Conservation (phyloP, 1,140 invertebrate genomes). For the Tetramorium parvispinum region DNA sequence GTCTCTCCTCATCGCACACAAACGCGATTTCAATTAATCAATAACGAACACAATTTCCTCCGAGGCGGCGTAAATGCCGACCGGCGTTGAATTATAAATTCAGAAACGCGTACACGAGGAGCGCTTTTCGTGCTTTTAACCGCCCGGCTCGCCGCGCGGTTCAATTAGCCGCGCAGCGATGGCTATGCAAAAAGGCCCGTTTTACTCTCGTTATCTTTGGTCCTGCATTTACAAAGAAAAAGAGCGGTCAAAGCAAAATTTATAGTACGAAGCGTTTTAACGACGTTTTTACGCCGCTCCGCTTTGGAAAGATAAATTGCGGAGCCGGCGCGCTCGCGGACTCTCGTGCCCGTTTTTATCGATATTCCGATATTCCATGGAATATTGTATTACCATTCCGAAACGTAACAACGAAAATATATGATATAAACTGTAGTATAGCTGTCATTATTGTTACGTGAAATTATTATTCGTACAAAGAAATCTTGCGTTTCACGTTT, state of each 20-base stretch:
- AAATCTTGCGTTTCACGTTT: constrained; percentile 1
- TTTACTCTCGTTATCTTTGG: constrained; percentile 46
- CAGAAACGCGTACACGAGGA: neutral
- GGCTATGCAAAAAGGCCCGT: constrained; percentile 36
- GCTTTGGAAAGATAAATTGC: constrained; percentile 44
- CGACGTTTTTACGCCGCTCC: constrained; percentile 47
- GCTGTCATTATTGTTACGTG: neutral
- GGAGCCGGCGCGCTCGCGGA: constrained; percentile 22
- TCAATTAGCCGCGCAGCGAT: constrained; percentile 28
- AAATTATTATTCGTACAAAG: constrained; percentile 1
- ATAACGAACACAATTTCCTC: constrained; percentile 30
- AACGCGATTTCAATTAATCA: constrained; percentile 43
- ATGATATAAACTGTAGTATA: neutral
- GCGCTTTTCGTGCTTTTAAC: constrained; percentile 14
- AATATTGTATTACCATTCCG: constrained; percentile 20
- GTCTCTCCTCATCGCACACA: neutral
- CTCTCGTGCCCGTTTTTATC: constrained; percentile 27
- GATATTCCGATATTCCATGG: constrained; percentile 40
- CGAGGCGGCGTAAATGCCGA: neutral
- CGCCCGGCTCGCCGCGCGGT: neutral
- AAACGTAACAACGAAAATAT: constrained; percentile 40
- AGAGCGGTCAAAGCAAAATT: constrained; percentile 46
- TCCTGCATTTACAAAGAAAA: constrained; percentile 54
- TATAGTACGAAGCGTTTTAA: constrained; percentile 48
- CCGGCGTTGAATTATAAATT: constrained; percentile 38